Evolutionary conservation across 2,113 vertebrate species (phyloP).

Genomic region (Riparia riparia): DNA sequence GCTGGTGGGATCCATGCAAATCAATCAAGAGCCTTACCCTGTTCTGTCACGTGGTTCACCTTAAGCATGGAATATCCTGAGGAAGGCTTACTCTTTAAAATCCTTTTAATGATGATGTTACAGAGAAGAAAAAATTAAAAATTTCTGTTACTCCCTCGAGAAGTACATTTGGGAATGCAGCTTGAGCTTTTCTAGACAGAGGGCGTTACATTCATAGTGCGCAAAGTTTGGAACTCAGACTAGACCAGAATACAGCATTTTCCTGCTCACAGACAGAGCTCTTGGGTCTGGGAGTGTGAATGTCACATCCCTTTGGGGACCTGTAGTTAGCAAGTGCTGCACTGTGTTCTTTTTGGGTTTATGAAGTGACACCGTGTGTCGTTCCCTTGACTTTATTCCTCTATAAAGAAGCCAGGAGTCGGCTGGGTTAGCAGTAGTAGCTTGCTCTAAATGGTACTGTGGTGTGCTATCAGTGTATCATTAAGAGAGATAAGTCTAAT

Average conservation of each 20-base stretch:
- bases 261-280: background rate
- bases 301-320: background rate
- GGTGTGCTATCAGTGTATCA: background rate
- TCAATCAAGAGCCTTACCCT: background rate
- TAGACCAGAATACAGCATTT: background rate
- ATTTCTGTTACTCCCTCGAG: background rate
- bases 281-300: background rate
- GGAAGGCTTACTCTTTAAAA: background rate
- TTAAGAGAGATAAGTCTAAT: conserved; percentile 49
- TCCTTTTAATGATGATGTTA: background rate
- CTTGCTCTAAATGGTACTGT: background rate
- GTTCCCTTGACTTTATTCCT: background rate
- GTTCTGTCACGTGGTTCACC: background rate
- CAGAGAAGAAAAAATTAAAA: background rate
- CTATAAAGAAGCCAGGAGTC: background rate
- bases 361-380: background rate
- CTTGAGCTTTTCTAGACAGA: background rate
- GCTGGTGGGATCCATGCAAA: background rate
- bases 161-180: background rate
- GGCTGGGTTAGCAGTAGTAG: background rate
- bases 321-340: background rate
- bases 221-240: background rate
- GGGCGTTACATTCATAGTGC: background rate
- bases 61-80: background rate
- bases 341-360: background rate